Evolutionary conservation across 2,113 vertebrate genomes (phyloP).

Genomic region (Falcunculus frontatus): DNA sequence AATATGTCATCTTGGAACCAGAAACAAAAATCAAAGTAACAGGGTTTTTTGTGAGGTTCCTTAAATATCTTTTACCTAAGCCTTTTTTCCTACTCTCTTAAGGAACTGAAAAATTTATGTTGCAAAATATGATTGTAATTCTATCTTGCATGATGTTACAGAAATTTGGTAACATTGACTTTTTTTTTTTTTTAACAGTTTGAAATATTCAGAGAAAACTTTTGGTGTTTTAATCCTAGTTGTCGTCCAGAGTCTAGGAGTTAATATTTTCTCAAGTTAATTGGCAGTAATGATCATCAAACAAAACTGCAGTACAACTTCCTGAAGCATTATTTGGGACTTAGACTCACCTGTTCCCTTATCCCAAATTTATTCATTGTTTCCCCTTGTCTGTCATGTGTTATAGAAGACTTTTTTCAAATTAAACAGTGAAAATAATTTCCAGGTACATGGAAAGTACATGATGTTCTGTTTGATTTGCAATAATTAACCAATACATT

Average conservation of each 20-base stretch:
- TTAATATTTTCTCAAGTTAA: not conserved
- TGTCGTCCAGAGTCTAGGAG: not conserved
- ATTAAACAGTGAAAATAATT: not conserved
- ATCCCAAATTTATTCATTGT: not conserved
- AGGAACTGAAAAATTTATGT: not conserved
- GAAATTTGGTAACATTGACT: not conserved
- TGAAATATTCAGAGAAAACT: not conserved
- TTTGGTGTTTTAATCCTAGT: not conserved
- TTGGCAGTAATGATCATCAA: not conserved
- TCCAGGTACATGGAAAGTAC: not conserved
- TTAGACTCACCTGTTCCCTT: not conserved
- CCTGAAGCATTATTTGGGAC: not conserved
- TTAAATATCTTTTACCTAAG: not conserved
- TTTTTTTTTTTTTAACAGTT: not conserved
- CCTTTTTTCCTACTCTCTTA: not conserved
- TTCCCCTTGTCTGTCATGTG: not conserved
- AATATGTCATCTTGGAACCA: not conserved
- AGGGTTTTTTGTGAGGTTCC: not conserved
- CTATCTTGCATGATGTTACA: not conserved
- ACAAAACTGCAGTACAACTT: not conserved
- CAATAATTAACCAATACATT: not conserved
- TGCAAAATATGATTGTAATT: not conserved
- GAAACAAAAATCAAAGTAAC: not conserved
- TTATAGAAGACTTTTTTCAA: not conserved
- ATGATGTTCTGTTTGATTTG: not conserved